Base-by-base conservation (phyloP, 1,140 invertebrate genomes). In the Meloidogyne floridensis region DNA sequence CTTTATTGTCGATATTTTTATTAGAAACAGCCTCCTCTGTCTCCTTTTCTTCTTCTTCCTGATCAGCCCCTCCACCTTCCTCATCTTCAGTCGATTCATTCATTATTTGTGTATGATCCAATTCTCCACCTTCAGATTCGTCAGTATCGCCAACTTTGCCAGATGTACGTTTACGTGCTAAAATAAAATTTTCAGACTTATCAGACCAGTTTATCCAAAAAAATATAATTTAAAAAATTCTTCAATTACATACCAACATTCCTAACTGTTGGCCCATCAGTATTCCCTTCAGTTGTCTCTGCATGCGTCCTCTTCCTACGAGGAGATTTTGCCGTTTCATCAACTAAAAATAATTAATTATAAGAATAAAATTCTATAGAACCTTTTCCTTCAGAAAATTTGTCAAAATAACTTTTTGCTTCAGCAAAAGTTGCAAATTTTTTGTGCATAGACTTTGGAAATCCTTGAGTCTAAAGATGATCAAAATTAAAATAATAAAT, bases 391-490 rank as follows among this genome's bases (percentile, higher is more conserved):
- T 84, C 75, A 72, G 69, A 80, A 78, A 79, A 84, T 32, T 84
- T 85, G 11, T 86, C 82, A 70, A 83, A 81, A 56, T 81, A 86
- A 9, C 47, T 32, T 53, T 83, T 70, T 5, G 94, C 94, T 87
- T 93, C 93, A 15, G 83, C 83, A 77, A 91, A 83, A 1, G 92
- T 91, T 8, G 91, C 83, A 88, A 95, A 96, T 88, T 95, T 95
- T 90, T 95, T 95, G 87, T 91, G 95, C 71, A 92, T 91, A 1
- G 94, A 92, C 4, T 93, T 92, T 72, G 92, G 88, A 90, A 93
- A 95, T 15, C 93, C 93, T 85, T 93, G 92, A 0, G 94, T 93
- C 91, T 95, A 65, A 77, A 85, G 77, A 47, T 47, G 47, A 32
- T 32, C 4, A 18, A 51, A 76, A 53, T 32, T 54, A 43, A 13